Percentiles rank a stretch among this genome's conserved stretches.
These are phyloP conservation scores for Collichthys lucidus DNA, from an alignment of 2,113 vertebrate species.

Conservation along the genomic window DNA sequence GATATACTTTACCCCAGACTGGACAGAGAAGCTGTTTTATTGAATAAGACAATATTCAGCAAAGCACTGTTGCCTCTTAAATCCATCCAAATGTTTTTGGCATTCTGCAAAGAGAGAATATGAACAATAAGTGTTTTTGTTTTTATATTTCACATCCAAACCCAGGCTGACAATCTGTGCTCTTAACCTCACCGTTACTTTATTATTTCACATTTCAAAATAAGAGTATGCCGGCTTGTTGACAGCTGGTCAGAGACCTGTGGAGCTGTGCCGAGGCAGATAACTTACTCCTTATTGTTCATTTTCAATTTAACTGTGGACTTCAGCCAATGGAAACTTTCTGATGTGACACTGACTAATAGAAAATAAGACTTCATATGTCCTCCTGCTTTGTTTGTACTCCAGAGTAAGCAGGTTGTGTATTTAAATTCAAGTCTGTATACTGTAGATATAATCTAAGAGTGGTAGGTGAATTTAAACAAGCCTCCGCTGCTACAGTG, in stretches of 20 bases:
- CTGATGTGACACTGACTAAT: not conserved
- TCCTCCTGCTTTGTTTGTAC: not conserved
- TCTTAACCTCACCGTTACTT: slow-evolving; percentile 13
- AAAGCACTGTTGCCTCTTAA: not conserved
- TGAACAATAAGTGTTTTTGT: not conserved
- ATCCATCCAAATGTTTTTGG: slow-evolving; percentile 22
- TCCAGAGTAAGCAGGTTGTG: not conserved
- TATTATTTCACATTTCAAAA: slow-evolving; percentile 13
- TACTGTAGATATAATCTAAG: not conserved
- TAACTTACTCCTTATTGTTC: slow-evolving; percentile 6
- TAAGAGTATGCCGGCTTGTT: not conserved
- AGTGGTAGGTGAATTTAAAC: not conserved
- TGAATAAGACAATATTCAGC: not conserved
- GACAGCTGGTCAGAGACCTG: slow-evolving; percentile 24
- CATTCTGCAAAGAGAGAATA: not conserved
- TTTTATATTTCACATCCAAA: slow-evolving; percentile 10
- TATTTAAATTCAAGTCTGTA: not conserved
- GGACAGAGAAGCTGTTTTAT: not conserved
- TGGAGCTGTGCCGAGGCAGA: slow-evolving; percentile 8
- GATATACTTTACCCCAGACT: not conserved
- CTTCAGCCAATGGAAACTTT: not conserved
- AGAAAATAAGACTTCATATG: not conserved
- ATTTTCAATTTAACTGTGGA: slow-evolving; percentile 31
- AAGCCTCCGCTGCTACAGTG: not conserved
- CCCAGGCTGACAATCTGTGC: slow-evolving; percentile 4